Evolutionary conservation across 2,888 invertebrate species (phyloP), one percentile per base, ranked within the genome.

Genomic region (Melanargia galathea): DNA sequence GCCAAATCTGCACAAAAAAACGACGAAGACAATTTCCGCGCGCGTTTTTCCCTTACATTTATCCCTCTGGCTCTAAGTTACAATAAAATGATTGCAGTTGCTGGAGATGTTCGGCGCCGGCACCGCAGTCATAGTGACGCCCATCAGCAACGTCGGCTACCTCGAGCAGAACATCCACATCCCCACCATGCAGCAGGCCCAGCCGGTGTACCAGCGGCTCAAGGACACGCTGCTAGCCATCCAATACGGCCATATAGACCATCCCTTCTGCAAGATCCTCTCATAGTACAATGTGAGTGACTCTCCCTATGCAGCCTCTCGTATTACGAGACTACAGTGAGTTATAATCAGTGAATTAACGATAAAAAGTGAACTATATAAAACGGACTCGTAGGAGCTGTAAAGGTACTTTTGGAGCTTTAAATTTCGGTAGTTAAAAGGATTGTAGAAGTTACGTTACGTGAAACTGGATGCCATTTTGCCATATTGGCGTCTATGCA

Each of bases 41-140:
- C n/a, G n/a, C 26, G 26, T 26, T 5, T 26, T 30, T 30, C 6
- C 7, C 30, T 6, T 30, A 30, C 6, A 30, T 30, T 30, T 7
- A 30, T 6, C n/a, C n/a, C n/a, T n/a, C n/a, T n/a, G n/a, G n/a
- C n/a, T n/a, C n/a, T 30, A 6, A 30, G 1, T 30, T 30, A 6
- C 3, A 52, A 2, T n/a, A 55, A 40, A 22, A 40, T 7, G 2
- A 20, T 58, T 48, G 35, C 90, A 99, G 98, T 85, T 99, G 71
- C 83, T 98, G 72, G 99, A 99, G 89, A 93, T 99, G 84, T 99
- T 99, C 85, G 99, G 99, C 63, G 94, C 98, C n/a, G 99, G 99
- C 62, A 99, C 99, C 24, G 99, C 99, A 0, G 97, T 97, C 74
- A 93, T 98, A 54, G 96, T 99, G 18, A 97, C 97, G 76, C 99